Percentiles rank a stretch among this genome's conserved stretches.
Conservation (phyloP, 2,113 vertebrate species). For the Dasypus novemcinctus region DNA sequence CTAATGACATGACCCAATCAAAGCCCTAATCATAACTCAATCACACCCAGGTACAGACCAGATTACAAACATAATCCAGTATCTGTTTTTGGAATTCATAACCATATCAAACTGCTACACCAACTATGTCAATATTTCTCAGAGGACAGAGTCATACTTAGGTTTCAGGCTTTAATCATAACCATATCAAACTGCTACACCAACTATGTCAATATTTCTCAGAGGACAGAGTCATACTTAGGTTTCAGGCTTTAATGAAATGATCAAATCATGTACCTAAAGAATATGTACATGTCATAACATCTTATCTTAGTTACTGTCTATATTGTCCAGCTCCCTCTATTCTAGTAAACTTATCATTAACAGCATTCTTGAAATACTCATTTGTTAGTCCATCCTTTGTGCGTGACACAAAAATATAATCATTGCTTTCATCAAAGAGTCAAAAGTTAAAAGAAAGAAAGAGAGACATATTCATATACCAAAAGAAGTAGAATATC, state of each 20-base stretch:
- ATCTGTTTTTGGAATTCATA: no score
- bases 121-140: neutral
- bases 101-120: no score
- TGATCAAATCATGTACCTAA: conserved; percentile 19
- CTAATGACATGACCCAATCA: no score
- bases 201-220: neutral
- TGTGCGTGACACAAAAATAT: neutral
- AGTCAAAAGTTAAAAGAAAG: neutral
- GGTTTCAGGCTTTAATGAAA: conserved; percentile 43
- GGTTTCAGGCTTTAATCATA: conserved; percentile 45
- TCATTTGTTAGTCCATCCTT: no score
- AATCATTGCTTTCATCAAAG: neutral
- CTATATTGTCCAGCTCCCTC: neutral
- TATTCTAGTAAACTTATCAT: neutral
- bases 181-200: no score
- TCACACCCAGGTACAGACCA: no score
- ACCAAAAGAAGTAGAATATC: neutral
- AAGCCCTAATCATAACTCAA: no score
- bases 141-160: neutral
- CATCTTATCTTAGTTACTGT: conserved; percentile 38
- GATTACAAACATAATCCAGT: no score
- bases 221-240: neutral
- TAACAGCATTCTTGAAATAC: neutral
- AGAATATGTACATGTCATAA: neutral
- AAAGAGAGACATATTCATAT: neutral